A percentile compares a stretch with the other conserved stretches of the same genome.
Evolutionary conservation across 2,888 invertebrate species (phyloP).

Genomic region (Timandra comae): DNA sequence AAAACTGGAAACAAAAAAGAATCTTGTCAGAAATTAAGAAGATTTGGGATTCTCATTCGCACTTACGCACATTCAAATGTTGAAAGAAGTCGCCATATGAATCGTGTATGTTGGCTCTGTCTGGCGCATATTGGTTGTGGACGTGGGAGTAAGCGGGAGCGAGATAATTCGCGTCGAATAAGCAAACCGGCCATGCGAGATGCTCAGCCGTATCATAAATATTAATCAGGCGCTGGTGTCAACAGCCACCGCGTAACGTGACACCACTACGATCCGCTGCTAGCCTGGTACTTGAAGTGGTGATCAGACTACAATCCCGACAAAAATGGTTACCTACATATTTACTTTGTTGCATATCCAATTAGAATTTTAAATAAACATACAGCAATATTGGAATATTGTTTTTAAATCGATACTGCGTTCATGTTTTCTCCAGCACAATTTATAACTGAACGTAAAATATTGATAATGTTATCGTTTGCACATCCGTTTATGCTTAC

Average conservation of each 20-base stretch:
- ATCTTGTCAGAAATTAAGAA: constrained; percentile 54
- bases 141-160: constrained; percentile 51
- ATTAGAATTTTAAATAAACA: too few species aligned
- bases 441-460: constrained; percentile 38
- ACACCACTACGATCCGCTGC: constrained; percentile 68
- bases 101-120: constrained; percentile 42
- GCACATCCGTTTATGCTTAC: constrained; percentile 67
- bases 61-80: constrained; percentile 65
- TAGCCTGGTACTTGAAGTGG: constrained; percentile 60
- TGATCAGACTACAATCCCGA: constrained; percentile 43
- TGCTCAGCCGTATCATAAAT: constrained; percentile 76
- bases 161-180: constrained; percentile 63
- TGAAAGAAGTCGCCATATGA: constrained; percentile 57
- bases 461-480: constrained; percentile 60
- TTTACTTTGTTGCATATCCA: too few species aligned
- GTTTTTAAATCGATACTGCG: constrained; percentile 15
- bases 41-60: constrained; percentile 73
- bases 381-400: too few species aligned
- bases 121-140: constrained; percentile 23
- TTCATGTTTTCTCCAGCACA: constrained; percentile 12
- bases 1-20: constrained; percentile 45
- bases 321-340: constrained; percentile 24
- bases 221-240: constrained; percentile 78
- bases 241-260: constrained; percentile 77
- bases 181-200: constrained; percentile 75